phyloP scores from a whole-genome alignment of 2,113 vertebrate species.

The Coptodon bakossiorum region DNA sequence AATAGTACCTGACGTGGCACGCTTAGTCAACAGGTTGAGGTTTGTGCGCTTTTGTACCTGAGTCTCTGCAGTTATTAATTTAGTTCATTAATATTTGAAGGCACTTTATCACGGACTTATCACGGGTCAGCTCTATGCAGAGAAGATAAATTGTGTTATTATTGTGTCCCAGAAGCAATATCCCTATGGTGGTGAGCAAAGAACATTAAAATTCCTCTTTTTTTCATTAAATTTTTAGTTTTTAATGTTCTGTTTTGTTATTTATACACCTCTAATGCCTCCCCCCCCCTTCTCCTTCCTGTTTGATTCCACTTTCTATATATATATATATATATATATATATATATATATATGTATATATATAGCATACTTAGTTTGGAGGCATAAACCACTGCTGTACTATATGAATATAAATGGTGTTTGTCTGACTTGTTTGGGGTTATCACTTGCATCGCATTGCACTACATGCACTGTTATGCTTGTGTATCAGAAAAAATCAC shows the following conservation, averaged over 20 bases:
- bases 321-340: no score
- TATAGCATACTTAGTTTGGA: not conserved
- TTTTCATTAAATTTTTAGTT: no score
- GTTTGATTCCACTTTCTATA: not conserved
- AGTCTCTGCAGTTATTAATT: not conserved
- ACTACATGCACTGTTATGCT: not conserved
- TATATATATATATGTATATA: no score
- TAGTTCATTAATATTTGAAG: not conserved
- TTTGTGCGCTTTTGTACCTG: not conserved
- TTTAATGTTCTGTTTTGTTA: not conserved
- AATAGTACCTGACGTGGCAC: no score
- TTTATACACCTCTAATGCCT: not conserved
- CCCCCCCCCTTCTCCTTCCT: rapidly evolving
- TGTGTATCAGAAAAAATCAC: not conserved
- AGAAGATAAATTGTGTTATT: not conserved
- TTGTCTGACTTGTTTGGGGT: not conserved
- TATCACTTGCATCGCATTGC: not conserved
- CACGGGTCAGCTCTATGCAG: not conserved
- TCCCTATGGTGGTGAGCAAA: not conserved
- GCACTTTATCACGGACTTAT: not conserved
- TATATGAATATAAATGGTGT: not conserved
- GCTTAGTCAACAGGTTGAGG: not conserved
- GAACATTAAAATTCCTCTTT: not conserved
- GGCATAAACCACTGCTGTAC: not conserved
- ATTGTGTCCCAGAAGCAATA: not conserved